Evolutionary conservation across 2,797 vertebrate genomes (phyloP).

Genomic region (Sebastes baramenuke): DNA sequence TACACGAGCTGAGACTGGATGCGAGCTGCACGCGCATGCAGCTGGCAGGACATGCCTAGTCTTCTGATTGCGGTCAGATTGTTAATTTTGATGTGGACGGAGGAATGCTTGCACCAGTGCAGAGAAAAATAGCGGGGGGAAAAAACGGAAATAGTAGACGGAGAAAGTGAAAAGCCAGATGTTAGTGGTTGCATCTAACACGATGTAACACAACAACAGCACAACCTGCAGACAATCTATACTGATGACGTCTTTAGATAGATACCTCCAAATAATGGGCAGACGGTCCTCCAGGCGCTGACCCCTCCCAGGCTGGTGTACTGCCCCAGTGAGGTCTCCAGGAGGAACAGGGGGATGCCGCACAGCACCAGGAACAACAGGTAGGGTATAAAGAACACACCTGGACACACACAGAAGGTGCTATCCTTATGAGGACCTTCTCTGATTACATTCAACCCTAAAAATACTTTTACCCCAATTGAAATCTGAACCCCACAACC

Average conservation of each 20-base stretch:
- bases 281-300: constrained; percentile 90
- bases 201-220: not conserved
- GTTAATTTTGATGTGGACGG: not conserved
- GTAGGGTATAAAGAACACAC: constrained; percentile 94
- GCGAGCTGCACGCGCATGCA: not conserved
- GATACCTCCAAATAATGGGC: constrained; percentile 91
- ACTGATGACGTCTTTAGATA: not conserved
- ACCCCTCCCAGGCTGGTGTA: constrained; percentile 90
- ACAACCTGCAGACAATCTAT: not conserved
- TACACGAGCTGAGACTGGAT: not conserved
- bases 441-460: not conserved
- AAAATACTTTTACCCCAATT: not conserved
- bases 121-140: not conserved
- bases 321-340: constrained; percentile 88
- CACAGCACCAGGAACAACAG: constrained; percentile 93
- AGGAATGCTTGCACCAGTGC: not conserved
- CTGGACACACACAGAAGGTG: constrained; percentile 67
- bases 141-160: not conserved
- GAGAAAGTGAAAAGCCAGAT: not conserved
- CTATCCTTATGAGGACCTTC: not conserved
- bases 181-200: not conserved
- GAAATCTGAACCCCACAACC: not conserved
- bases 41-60: not conserved
- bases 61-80: not conserved
- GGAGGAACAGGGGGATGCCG: constrained; percentile 90